A percentile compares a stretch with the other conserved stretches of the same genome.
Evolutionary conservation across 2,888 invertebrate genomes (phyloP).

Genomic region (Rotaria macrura): DNA sequence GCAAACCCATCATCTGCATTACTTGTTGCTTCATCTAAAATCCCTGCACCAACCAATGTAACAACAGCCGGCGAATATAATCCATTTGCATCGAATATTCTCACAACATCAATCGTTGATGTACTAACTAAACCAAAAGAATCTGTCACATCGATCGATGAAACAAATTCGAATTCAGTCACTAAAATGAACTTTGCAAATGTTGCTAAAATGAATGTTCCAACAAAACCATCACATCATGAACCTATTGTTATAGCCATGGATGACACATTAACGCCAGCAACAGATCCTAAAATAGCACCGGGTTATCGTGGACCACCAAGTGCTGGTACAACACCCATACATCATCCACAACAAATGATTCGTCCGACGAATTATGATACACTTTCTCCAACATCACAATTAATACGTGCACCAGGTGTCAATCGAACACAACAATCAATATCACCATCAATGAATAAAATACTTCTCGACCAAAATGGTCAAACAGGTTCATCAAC

Average conservation of each 20-base stretch:
- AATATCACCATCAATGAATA: neutral
- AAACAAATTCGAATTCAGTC: neutral
- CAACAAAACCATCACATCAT: neutral
- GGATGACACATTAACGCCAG: neutral
- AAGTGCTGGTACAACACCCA: constrained; percentile 5
- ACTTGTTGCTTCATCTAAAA: neutral
- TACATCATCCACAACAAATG: neutral
- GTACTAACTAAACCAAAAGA: neutral
- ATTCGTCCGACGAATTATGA: neutral
- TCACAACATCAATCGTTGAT: constrained; percentile 6
- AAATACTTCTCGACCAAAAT: neutral
- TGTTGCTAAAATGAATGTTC: neutral
- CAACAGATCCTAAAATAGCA: neutral
- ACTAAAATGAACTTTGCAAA: constrained; percentile 21
- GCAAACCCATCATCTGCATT: neutral
- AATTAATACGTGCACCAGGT: constrained; percentile 2
- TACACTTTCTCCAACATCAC: neutral
- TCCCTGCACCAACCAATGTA: neutral
- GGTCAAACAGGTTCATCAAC: neutral
- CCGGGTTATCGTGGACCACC: neutral
- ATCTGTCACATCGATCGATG: neutral
- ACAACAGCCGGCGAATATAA: neutral
- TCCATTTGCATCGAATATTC: neutral
- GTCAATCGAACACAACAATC: neutral
- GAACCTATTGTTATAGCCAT: neutral